Conservation (phyloP, 2,888 invertebrate species). For the Drosophila formosana region DNA sequence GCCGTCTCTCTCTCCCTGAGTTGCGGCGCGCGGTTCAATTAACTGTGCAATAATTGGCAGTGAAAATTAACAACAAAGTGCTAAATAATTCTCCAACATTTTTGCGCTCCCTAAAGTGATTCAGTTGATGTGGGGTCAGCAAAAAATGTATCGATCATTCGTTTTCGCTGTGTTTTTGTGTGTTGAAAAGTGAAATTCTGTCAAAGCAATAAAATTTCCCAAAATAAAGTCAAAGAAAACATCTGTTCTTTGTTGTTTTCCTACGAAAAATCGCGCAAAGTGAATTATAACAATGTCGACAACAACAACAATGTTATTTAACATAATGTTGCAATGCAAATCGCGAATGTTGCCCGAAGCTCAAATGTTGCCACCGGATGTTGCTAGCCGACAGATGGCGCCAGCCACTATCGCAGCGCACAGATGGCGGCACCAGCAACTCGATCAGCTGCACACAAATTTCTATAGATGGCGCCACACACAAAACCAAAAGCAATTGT, state of each 20-base stretch:
- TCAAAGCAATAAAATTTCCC: slow-evolving; percentile 79
- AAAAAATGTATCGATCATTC: slow-evolving; percentile 16
- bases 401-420: slow-evolving; percentile 4
- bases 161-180: slow-evolving; percentile 26
- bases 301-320: slow-evolving; percentile 25
- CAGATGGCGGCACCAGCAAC: slow-evolving; percentile 38
- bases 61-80: slow-evolving; percentile 43
- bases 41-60: slow-evolving; percentile 26
- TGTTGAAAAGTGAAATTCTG: slow-evolving; percentile 69
- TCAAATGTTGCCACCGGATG: slow-evolving; percentile 39
- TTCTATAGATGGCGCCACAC: slow-evolving; percentile 6
- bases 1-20: background rate
- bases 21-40: slow-evolving; percentile 19
- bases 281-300: slow-evolving; percentile 31
- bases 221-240: slow-evolving; percentile 76
- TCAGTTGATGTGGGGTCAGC: slow-evolving; percentile 29
- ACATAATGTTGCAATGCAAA: slow-evolving; percentile 39
- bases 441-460: slow-evolving; percentile 10
- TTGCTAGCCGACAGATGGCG: slow-evolving; percentile 58
- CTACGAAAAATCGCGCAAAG: slow-evolving; percentile 49
- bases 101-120: slow-evolving; percentile 36
- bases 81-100: slow-evolving; percentile 21
- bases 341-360: slow-evolving; percentile 24
- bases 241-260: slow-evolving; percentile 71
- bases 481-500: slow-evolving; percentile 1